Evolutionary conservation across 2,888 invertebrate species (phyloP).

Genomic region (Scaptomyza parva): DNA sequence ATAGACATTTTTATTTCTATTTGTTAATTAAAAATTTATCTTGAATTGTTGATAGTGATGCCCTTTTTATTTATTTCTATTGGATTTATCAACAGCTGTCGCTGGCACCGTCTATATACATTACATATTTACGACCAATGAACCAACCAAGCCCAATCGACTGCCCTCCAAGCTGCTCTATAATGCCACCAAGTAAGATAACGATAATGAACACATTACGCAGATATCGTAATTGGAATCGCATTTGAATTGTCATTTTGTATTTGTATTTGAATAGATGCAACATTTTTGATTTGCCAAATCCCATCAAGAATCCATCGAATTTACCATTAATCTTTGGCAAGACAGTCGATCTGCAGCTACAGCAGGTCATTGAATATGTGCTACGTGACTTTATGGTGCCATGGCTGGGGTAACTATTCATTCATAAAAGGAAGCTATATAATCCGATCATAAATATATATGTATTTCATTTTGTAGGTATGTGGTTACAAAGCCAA

Average conservation of each 20-base stretch:
- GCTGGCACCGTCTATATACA: slow-evolving; percentile 84
- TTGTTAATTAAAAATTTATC: slow-evolving; percentile 63
- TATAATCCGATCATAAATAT: not conserved
- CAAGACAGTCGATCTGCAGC: slow-evolving; percentile 92
- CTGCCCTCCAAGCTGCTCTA: slow-evolving; percentile 82
- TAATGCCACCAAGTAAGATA: slow-evolving; percentile 84
- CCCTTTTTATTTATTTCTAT: not conserved
- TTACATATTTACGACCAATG: slow-evolving; percentile 83
- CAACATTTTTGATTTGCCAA: slow-evolving; percentile 84
- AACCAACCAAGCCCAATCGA: slow-evolving; percentile 79
- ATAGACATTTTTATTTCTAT: not conserved
- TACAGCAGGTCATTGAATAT: slow-evolving; percentile 93
- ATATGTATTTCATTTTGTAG: slow-evolving; percentile 58
- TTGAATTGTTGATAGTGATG: slow-evolving; percentile 9
- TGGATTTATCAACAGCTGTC: slow-evolving; percentile 73
- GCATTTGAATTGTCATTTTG: not conserved
- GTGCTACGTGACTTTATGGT: slow-evolving; percentile 92
- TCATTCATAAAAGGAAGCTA: no score
- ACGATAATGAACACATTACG: no score
- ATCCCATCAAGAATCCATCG: slow-evolving; percentile 84
- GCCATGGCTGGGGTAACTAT: slow-evolving; percentile 88
- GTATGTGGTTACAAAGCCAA: slow-evolving; percentile 89
- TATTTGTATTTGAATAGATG: slow-evolving; percentile 70
- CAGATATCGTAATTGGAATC: not conserved
- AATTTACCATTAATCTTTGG: slow-evolving; percentile 93